Percentiles rank a stretch among this genome's conserved stretches.
Conservation (phyloP, 1,140 invertebrate genomes). For the Bombus terrestris region DNA sequence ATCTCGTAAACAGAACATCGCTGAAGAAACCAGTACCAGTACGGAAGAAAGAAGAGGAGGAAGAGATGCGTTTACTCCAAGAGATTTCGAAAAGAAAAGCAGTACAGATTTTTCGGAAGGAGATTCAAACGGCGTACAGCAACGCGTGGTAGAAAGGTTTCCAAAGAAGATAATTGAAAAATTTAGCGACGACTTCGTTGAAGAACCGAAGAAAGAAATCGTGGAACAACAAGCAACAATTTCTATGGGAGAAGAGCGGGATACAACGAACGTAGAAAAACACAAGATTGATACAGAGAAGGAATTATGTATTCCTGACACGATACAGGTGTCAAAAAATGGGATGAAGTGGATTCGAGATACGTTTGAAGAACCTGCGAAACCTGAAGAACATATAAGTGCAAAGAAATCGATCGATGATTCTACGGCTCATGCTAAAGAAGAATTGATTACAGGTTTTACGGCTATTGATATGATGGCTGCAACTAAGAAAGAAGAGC, state of each 20-base stretch:
- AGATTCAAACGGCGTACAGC: neutral
- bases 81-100: constrained; percentile 40
- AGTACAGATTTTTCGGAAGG: constrained; percentile 25
- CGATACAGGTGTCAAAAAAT: neutral
- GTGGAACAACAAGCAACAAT: neutral
- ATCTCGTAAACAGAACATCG: constrained; percentile 23
- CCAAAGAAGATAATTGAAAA: neutral
- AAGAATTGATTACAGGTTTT: neutral
- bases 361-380: neutral
- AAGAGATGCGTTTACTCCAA: neutral
- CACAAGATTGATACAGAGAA: neutral
- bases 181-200: constrained; percentile 60
- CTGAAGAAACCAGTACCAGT: constrained; percentile 50
- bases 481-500: neutral
- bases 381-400: neutral
- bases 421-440: too few species aligned
- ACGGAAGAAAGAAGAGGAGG: constrained; percentile 26
- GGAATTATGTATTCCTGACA: too few species aligned
- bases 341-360: neutral
- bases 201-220: neutral
- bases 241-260: neutral
- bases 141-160: neutral
- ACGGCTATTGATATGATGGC: neutral
- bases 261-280: neutral
- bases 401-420: neutral